Percentiles rank a stretch among this genome's conserved stretches.
phyloP scores from a whole-genome alignment of 2,797 vertebrate genomes.

The Limosa lapponica region DNA sequence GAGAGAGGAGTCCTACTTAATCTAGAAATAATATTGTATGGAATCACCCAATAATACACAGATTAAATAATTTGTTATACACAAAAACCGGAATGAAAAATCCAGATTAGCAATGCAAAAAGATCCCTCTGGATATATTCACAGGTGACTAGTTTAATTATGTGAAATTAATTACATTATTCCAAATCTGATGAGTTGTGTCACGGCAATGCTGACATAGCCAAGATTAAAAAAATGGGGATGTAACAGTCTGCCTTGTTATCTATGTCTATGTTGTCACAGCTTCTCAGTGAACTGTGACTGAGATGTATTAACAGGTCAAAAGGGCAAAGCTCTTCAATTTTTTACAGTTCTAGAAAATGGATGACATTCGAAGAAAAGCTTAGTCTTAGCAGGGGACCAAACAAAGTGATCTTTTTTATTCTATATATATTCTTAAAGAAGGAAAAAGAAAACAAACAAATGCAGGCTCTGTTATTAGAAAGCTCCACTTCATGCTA shows the following conservation, averaged over 20 bases:
- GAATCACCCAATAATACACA: not conserved
- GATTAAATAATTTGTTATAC: not conserved
- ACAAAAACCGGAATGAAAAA: not conserved
- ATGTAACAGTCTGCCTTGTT: constrained; percentile 53
- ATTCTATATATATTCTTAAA: not conserved
- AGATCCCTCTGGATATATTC: not conserved
- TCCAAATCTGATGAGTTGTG: constrained; percentile 38
- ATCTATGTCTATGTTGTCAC: constrained; percentile 52
- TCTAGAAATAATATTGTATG: not conserved
- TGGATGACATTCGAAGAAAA: constrained; percentile 68
- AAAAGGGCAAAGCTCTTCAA: constrained; percentile 64
- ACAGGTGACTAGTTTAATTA: constrained; percentile 1
- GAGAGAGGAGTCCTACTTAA: not conserved
- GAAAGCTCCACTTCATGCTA: constrained; percentile 37
- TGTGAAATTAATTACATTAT: constrained; percentile 33
- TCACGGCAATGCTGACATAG: constrained; percentile 17
- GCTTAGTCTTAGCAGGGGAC: constrained; percentile 48
- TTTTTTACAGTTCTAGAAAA: constrained; percentile 62
- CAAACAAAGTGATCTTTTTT: not conserved
- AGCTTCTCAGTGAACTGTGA: constrained; percentile 56
- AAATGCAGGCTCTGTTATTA: constrained; percentile 29
- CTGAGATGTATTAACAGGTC: constrained; percentile 62
- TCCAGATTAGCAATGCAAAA: not conserved
- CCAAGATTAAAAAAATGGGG: constrained; percentile 34
- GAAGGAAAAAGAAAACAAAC: not conserved